Evolutionary conservation across 1,140 invertebrate genomes (phyloP).

Genomic region (Ridgeia piscesae): DNA sequence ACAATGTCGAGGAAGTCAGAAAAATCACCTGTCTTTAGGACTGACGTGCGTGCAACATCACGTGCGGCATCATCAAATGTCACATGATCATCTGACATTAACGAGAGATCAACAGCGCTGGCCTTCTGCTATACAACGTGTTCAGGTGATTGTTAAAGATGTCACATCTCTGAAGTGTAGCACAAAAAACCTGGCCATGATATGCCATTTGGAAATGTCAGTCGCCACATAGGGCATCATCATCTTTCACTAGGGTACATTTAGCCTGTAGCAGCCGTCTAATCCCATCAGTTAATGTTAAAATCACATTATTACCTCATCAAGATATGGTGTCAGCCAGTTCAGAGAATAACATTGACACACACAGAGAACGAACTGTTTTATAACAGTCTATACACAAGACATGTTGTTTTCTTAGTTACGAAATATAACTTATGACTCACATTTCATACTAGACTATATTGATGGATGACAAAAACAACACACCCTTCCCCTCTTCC

Average conservation of each 20-base stretch:
- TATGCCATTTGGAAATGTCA: not conserved
- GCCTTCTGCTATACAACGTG: not conserved
- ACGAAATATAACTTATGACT: too few species aligned
- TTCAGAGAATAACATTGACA: too few species aligned
- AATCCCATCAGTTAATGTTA: too few species aligned
- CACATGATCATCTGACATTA: not conserved
- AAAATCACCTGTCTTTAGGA: not conserved
- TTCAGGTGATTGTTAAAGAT: not conserved
- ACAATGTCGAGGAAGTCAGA: not conserved
- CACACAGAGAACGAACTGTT: too few species aligned
- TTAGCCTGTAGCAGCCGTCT: too few species aligned
- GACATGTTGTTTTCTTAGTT: too few species aligned
- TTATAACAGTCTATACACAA: too few species aligned
- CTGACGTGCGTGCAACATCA: not conserved
- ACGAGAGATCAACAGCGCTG: not conserved
- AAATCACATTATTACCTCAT: too few species aligned
- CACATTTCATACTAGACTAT: too few species aligned
- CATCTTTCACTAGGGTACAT: not conserved
- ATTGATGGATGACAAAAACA: too few species aligned
- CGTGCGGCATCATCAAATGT: not conserved
- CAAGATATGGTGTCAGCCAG: too few species aligned
- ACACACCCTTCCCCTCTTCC: too few species aligned
- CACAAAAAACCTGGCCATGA: not conserved
- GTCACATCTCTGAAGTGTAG: not conserved
- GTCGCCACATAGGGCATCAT: not conserved